Percentiles rank a stretch among this genome's conserved stretches.
phyloP scores from a whole-genome alignment of 2,113 vertebrate species.

The Carollia perspicillata region DNA sequence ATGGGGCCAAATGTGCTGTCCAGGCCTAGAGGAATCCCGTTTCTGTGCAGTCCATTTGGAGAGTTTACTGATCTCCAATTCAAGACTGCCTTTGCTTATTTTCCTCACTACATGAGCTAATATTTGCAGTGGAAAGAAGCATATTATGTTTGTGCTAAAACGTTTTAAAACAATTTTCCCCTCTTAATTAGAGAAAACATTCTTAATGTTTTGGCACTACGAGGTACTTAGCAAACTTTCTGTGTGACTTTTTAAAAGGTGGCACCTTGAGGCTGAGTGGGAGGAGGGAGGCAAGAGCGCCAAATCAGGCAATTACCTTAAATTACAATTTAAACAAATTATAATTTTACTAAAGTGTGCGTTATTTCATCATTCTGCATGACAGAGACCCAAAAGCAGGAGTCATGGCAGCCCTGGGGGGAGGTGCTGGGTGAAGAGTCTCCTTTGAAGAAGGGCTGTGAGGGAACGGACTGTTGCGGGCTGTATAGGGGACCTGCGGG shows the following conservation, averaged over 20 bases:
- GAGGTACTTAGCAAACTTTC: conserved; percentile 23
- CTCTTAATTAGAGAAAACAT: conserved; percentile 22
- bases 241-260: neutral
- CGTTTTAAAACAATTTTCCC: conserved; percentile 27
- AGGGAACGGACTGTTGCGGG: neutral
- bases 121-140: neutral
- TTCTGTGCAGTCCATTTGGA: neutral
- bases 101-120: neutral
- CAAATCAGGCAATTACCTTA: neutral
- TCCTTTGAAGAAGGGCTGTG: neutral
- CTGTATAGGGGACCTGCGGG: too few species aligned
- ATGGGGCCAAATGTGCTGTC: neutral
- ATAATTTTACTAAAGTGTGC: neutral
- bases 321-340: neutral
- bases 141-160: neutral
- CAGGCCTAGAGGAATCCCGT: neutral
- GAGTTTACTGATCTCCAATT: neutral
- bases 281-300: neutral
- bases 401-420: neutral
- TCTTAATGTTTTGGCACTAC: neutral
- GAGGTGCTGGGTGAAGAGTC: neutral
- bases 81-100: neutral
- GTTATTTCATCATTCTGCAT: neutral
- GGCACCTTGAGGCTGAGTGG: neutral
- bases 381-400: neutral